Base-by-base conservation (phyloP, 1,140 invertebrate species). In the Drosophila sulfurigaster region DNA sequence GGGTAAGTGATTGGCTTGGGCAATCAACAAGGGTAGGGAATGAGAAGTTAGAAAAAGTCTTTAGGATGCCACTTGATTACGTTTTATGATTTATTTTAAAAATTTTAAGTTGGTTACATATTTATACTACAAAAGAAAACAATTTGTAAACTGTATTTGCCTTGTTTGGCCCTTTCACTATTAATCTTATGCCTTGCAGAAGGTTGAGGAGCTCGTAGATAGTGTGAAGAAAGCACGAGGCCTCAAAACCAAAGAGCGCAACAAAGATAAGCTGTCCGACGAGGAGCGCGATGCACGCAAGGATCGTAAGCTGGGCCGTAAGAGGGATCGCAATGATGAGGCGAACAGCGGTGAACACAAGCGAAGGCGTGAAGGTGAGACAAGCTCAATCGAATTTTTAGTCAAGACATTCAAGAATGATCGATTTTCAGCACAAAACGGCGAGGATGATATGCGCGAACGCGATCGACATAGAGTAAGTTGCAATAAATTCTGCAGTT, bases 261-360 rank as follows among this genome's bases (percentile, higher is more conserved):
- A 93, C 90, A 91, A 93, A 49, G 93, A 94, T 32, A 94, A 94
- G 74, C 83, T 94, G 5, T 93, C 92, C 15, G 91, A 92, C 25
- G 95, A 95, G 78, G 95, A 95, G 64, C 95, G 95, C 67, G 96
- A 96, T 83, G 93, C 96, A 15, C 94, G 96, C 52, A 95, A 95
- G 93, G 96, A 97, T 91, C 94, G 96, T 86, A 96, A 96, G 93
- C 92, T 96, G 75, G 95, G 95, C 25, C 93, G 96, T 20, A 97
- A 96, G 92, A 94, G 96, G 92, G 96, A 96, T 89, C 94, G 96
- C 79, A 89, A 94, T 6, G 96, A 96, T 52, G 96, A 96, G 91
- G 92, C 94, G 0, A 81, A 94, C 13, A 82, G 93, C 20, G 91
- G 94, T 25, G 96, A 96, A 87, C 95, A 96, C 81, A 96, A 96